phyloP scores from a whole-genome alignment of 1,140 invertebrate genomes.

The Tribolium madens region DNA sequence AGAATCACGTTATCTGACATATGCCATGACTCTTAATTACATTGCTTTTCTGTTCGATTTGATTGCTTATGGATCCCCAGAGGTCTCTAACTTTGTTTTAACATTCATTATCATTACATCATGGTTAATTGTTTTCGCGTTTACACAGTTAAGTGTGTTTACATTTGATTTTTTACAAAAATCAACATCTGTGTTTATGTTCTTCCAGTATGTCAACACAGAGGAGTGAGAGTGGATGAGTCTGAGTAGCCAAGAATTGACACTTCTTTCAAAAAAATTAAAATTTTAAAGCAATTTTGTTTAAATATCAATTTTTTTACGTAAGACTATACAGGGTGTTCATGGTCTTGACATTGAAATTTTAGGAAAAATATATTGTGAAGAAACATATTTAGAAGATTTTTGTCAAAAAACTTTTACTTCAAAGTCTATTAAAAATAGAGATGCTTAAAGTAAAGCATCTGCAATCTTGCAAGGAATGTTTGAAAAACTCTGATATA shows the following conservation, averaged over 20 bases:
- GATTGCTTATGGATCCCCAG: neutral
- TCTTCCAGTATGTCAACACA: conserved; percentile 3
- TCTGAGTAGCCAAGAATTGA: neutral
- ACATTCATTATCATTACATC: conserved; percentile 6
- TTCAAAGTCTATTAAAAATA: no score
- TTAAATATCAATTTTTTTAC: no score
- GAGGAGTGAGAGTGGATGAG: neutral
- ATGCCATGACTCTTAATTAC: conserved; percentile 19
- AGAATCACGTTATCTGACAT: conserved; percentile 17
- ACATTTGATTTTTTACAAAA: conserved; percentile 3
- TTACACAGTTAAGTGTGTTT: conserved; percentile 27
- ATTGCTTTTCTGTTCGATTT: neutral
- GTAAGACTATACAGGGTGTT: no score
- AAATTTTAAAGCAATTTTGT: no score
- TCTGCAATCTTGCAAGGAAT: no score
- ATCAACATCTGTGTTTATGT: conserved; percentile 36
- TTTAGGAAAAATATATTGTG: no score
- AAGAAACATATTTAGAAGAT: no score
- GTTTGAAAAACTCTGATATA: no score
- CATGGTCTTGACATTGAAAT: no score
- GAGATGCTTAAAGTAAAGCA: no score
- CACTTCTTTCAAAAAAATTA: neutral
- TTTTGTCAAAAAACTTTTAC: no score
- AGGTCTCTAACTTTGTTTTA: neutral
- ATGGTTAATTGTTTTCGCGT: conserved; percentile 20